These are phyloP conservation scores for Idaea aversata DNA, from an alignment of 2,888 invertebrate species.

Conservation along the genomic window DNA sequence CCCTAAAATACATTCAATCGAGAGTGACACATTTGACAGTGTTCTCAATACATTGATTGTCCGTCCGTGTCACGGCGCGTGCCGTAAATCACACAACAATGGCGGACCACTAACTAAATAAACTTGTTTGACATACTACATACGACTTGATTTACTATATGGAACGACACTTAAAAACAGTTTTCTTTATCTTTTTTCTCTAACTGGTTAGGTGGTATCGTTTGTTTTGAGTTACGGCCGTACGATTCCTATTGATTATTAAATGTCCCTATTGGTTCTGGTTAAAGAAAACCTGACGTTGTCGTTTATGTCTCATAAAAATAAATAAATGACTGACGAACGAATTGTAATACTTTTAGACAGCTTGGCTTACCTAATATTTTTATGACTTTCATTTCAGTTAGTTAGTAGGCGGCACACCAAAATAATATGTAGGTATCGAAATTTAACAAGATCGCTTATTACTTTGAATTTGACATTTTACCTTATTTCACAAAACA, in stretches of 20 bases:
- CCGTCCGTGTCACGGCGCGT: constrained; percentile 28
- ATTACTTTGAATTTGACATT: too few relatives aligned
- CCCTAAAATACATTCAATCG: background rate
- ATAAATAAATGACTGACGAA: background rate
- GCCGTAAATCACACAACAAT: constrained; percentile 50
- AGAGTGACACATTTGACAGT: background rate
- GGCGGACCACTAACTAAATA: constrained; percentile 36
- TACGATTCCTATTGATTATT: background rate
- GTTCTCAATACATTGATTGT: constrained; percentile 13
- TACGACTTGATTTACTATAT: constrained; percentile 26
- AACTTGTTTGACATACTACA: constrained; percentile 33
- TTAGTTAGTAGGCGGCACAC: too few relatives aligned
- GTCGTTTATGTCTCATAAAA: background rate
- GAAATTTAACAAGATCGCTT: too few relatives aligned
- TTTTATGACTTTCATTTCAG: background rate
- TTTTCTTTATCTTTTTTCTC: constrained; percentile 16
- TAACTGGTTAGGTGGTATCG: constrained; percentile 17
- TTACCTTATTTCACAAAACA: too few relatives aligned
- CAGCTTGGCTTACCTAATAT: background rate
- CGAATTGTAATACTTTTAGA: background rate
- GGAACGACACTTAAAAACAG: constrained; percentile 21
- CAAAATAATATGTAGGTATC: too few relatives aligned
- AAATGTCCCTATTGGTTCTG: background rate
- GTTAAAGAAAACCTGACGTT: background rate
- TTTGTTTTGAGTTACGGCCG: constrained; percentile 24